Conservation (phyloP, 1,140 invertebrate species). For the Bombus turneri region DNA sequence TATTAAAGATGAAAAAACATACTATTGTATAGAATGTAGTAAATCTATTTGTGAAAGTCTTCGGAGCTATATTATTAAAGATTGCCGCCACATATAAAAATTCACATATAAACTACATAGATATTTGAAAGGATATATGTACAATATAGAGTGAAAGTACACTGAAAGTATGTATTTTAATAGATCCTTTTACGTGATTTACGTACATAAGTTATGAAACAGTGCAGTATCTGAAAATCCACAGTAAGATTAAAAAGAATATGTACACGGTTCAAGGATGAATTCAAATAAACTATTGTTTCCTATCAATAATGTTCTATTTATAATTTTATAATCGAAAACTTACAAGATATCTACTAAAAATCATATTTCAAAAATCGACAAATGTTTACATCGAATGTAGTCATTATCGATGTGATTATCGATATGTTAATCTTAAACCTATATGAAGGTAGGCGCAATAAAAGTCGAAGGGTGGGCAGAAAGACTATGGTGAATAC, state of each 20-base stretch:
- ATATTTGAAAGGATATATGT: background rate
- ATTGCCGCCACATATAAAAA: background rate
- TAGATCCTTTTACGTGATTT: background rate
- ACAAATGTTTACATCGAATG: background rate
- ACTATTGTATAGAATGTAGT: background rate
- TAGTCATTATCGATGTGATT: background rate
- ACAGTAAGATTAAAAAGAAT: background rate
- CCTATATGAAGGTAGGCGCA: background rate
- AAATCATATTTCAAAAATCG: background rate
- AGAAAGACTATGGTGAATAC: background rate
- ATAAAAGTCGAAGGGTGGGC: background rate
- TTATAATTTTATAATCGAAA: background rate
- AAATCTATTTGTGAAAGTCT: no score
- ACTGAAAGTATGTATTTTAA: background rate
- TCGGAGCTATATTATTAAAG: background rate
- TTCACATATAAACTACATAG: background rate
- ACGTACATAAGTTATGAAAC: background rate
- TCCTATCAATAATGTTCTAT: background rate
- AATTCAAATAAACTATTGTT: background rate
- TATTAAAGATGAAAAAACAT: no score
- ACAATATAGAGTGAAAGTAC: no score
- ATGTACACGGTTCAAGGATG: background rate
- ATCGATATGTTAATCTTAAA: constrained; percentile 20
- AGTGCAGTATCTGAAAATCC: background rate
- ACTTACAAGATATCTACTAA: background rate